Evolutionary conservation across 2,888 invertebrate genomes (phyloP).

Genomic region (Diadegma fenestrale): DNA sequence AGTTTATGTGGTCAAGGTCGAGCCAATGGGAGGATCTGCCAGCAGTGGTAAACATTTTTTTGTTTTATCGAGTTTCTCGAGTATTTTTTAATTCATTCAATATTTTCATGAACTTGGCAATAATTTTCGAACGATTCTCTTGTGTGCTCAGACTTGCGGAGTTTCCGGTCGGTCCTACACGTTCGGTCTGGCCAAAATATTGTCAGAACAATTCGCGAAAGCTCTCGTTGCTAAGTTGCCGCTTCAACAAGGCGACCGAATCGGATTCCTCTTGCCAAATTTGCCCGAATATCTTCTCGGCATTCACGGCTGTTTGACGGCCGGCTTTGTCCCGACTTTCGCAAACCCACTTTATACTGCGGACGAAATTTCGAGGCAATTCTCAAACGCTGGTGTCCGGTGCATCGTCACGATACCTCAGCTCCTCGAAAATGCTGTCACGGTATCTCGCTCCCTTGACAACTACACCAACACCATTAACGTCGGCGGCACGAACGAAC

Average conservation of each 20-base stretch:
- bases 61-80: neutral
- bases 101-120: neutral
- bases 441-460: slow-evolving; percentile 86
- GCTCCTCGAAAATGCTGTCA: slow-evolving; percentile 87
- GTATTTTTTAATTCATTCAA: neutral
- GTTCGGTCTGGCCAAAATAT: slow-evolving; percentile 87
- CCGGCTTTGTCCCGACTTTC: slow-evolving; percentile 89
- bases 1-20: slow-evolving; percentile 87
- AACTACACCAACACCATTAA: slow-evolving; percentile 88
- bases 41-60: slow-evolving; percentile 87
- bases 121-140: neutral
- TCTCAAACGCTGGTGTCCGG: slow-evolving; percentile 88
- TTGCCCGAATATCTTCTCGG: slow-evolving; percentile 89
- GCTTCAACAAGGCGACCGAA: slow-evolving; percentile 87
- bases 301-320: slow-evolving; percentile 89
- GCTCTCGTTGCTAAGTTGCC: slow-evolving; percentile 87
- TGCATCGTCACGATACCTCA: slow-evolving; percentile 88
- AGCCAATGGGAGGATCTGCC: slow-evolving; percentile 87
- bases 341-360: slow-evolving; percentile 90
- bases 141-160: slow-evolving; percentile 88
- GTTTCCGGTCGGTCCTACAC: slow-evolving; percentile 88
- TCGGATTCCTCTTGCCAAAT: slow-evolving; percentile 90
- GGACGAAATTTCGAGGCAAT: slow-evolving; percentile 89
- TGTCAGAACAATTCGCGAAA: slow-evolving; percentile 87
- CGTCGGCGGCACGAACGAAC: slow-evolving; percentile 88